Base-by-base conservation (phyloP, 2,113 vertebrate genomes). In the Tetrao urogallus region DNA sequence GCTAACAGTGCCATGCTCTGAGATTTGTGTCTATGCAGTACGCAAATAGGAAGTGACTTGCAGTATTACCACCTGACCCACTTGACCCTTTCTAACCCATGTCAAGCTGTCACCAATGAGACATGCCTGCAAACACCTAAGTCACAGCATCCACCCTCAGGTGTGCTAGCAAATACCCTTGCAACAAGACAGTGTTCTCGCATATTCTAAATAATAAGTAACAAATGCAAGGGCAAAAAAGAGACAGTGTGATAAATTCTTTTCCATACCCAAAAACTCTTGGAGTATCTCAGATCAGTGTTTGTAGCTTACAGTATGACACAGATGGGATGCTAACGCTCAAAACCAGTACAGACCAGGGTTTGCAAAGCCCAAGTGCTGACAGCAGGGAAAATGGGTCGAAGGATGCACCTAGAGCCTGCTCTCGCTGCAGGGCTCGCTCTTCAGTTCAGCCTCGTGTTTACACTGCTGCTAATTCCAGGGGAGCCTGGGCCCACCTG, bases 391-490 rank as follows among this genome's bases (percentile, higher is more conserved):
- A 38, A 58, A 58, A 58, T 21, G 32, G 32, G 57, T 20, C 8
- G 25, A 2, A 8, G 36, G 12, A 4, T 8, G 3, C 50, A 5
- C 42, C 5, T 6, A 6, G 52, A 7, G 42, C 12, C 40, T 58
- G 50, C 17, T 64, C 56, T 13, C 25, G 11, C 12, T 13, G 13
- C 8, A 64, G 40, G 19, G 18, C 47, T 88, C 12, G 3, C 64
- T 30, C 27, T 24, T 30, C 28, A 61, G 28, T 30, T 30, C 47
- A 25, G 56, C 9, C 11, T 40, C 42, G 21, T 5, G 1, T 11
- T 25, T 6, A 6, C 61, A 38, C 15, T 2, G 48, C 24, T 8
- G 6, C 0, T 0, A 11, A 19, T 38, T 3, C 57, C 72, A 60
- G 11, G 30, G 32, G 30, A 67, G 3, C 20, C 42, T 8, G 13